A percentile compares a stretch with the other conserved stretches of the same genome.
These are phyloP conservation scores for Xiphydria camelus DNA, from an alignment of 2,888 invertebrate species.

Conservation along the genomic window DNA sequence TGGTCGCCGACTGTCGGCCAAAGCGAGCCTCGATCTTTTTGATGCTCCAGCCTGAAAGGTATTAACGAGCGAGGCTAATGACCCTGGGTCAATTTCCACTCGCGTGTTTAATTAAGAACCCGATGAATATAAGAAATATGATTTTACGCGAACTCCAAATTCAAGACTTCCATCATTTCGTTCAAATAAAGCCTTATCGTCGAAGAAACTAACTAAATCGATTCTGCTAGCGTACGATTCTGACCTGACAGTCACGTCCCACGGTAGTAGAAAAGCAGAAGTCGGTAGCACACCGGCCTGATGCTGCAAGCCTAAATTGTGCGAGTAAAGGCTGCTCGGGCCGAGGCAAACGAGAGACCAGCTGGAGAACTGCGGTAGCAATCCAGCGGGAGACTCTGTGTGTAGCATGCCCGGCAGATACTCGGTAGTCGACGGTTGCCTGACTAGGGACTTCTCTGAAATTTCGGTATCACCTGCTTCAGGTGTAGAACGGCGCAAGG, in stretches of 20 bases:
- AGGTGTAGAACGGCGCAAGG: conserved; percentile 10
- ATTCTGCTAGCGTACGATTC: too few species aligned
- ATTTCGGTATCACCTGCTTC: conserved; percentile 19
- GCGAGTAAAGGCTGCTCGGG: conserved; percentile 87
- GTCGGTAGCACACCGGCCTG: conserved; percentile 90
- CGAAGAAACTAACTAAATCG: too few species aligned
- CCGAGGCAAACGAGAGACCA: conserved; percentile 92
- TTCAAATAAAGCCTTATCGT: too few species aligned
- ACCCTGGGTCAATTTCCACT: too few species aligned
- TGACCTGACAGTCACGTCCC: conserved; percentile 80
- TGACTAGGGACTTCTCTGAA: conserved; percentile 64
- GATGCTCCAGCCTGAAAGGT: conserved; percentile 56
- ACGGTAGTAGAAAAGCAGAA: conserved; percentile 89
- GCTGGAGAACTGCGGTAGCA: conserved; percentile 85
- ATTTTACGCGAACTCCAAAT: neutral
- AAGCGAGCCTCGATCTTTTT: conserved; percentile 52
- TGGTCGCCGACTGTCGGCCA: conserved; percentile 56
- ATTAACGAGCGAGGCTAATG: too few species aligned
- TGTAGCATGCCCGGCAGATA: conserved; percentile 92
- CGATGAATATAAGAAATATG: neutral
- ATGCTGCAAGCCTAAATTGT: conserved; percentile 83
- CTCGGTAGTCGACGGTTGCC: conserved; percentile 83
- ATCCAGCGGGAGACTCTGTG: conserved; percentile 71
- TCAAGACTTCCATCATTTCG: too few species aligned
- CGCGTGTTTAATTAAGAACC: too few species aligned